phyloP scores from a whole-genome alignment of 2,113 vertebrate species.

The Cebus imitator region DNA sequence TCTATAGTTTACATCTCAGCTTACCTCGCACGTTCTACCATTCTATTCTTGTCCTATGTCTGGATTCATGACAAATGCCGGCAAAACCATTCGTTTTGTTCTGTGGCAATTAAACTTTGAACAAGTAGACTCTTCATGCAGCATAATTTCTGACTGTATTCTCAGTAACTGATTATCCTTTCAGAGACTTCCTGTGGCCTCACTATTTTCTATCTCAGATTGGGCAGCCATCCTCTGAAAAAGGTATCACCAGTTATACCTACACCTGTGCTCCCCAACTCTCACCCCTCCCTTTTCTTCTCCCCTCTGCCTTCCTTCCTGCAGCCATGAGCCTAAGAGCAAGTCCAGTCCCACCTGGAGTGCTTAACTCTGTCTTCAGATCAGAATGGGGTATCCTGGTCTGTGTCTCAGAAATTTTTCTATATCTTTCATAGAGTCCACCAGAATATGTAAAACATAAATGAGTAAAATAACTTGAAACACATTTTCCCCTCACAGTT shows the following conservation, averaged over 20 bases:
- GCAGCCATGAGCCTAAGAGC: neutral
- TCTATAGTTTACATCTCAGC: neutral
- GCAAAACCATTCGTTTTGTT: neutral
- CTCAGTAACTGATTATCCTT: neutral
- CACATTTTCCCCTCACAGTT: neutral
- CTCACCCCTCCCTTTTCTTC: rapidly evolving
- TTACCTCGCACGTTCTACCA: conserved; percentile 38
- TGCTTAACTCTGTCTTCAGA: neutral
- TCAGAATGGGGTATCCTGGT: neutral
- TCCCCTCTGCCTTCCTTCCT: rapidly evolving
- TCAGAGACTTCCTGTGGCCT: neutral
- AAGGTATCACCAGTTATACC: neutral
- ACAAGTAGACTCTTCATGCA: neutral
- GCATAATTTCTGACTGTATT: neutral
- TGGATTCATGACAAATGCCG: neutral
- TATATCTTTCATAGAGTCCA: neutral
- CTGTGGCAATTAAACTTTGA: neutral
- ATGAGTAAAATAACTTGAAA: neutral
- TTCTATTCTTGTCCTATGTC: neutral
- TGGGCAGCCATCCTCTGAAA: neutral
- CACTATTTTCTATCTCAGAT: neutral
- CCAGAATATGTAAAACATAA: neutral
- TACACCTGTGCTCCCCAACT: neutral
- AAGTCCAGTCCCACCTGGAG: neutral
- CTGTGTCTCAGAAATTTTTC: neutral